Evolutionary conservation across 1,140 invertebrate genomes (phyloP).

Genomic region (Triops cancriformis): DNA sequence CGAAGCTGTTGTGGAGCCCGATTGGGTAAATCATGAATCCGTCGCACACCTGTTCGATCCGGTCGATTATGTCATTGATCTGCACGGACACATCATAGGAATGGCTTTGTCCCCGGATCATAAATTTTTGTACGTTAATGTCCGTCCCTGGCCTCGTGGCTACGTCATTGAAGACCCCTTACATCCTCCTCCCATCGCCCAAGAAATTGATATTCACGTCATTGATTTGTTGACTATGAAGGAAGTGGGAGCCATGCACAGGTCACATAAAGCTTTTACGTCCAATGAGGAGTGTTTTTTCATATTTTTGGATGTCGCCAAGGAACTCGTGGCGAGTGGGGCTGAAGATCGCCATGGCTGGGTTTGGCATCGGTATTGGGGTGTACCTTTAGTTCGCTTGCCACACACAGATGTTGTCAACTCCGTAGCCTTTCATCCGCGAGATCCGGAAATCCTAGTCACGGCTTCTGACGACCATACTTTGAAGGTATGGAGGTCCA

Average conservation of each 20-base stretch:
- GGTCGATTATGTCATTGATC: conserved; percentile 72
- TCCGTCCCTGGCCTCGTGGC: conserved; percentile 71
- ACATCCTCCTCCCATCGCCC: conserved; percentile 76
- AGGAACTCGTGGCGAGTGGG: conserved; percentile 79
- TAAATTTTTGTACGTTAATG: conserved; percentile 79
- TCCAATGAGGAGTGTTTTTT: conserved; percentile 83
- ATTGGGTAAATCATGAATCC: conserved; percentile 59
- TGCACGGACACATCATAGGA: conserved; percentile 82
- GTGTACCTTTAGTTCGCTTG: conserved; percentile 64
- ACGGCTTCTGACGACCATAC: conserved; percentile 79
- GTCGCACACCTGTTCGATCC: conserved; percentile 65
- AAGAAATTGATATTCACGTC: conserved; percentile 83
- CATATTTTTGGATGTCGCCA: conserved; percentile 76
- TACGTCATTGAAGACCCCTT: conserved; percentile 69
- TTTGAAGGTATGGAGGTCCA: conserved; percentile 66
- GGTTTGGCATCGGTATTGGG: conserved; percentile 79
- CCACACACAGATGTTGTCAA: conserved; percentile 77
- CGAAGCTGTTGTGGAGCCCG: conserved; percentile 41
- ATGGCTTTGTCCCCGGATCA: conserved; percentile 82
- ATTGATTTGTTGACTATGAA: conserved; percentile 71
- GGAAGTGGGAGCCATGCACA: conserved; percentile 59
- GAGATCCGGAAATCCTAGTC: conserved; percentile 70
- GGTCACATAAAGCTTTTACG: conserved; percentile 75
- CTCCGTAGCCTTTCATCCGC: conserved; percentile 76
- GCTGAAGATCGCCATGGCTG: conserved; percentile 79